Percentiles rank a stretch among this genome's conserved stretches.
phyloP scores from a whole-genome alignment of 1,140 invertebrate species.

The Ladona fulva region DNA sequence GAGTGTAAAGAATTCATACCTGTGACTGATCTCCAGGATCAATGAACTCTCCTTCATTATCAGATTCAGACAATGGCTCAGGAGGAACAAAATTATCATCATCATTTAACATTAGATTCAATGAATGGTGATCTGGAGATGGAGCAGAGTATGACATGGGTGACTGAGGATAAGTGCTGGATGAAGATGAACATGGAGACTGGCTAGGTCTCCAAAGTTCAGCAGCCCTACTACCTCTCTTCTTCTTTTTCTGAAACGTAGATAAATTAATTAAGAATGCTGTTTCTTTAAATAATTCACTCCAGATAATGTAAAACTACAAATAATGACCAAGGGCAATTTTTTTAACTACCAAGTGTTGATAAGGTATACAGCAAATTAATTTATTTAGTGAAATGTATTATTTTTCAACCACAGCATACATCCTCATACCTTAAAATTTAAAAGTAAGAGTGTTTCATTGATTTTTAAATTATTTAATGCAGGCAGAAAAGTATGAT shows the following conservation, averaged over 20 bases:
- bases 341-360: too few relatives aligned
- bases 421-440: too few relatives aligned
- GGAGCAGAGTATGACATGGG: neutral
- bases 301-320: too few relatives aligned
- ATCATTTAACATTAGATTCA: neutral
- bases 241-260: neutral
- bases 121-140: neutral
- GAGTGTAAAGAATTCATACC: neutral
- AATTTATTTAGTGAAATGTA: too few relatives aligned
- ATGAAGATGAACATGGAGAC: neutral
- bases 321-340: too few relatives aligned
- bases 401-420: too few relatives aligned
- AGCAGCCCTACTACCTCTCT: neutral
- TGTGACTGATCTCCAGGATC: neutral
- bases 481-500: too few relatives aligned
- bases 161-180: neutral
- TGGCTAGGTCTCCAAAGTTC: neutral
- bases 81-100: neutral
- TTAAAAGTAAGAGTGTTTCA: too few relatives aligned
- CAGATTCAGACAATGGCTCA: neutral
- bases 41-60: neutral
- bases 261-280: too few relatives aligned
- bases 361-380: too few relatives aligned
- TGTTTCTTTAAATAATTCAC: too few relatives aligned
- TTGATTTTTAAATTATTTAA: too few relatives aligned